These are phyloP conservation scores for Pimephales promelas DNA, from an alignment of 2,113 vertebrate genomes.

Conservation along the genomic window DNA sequence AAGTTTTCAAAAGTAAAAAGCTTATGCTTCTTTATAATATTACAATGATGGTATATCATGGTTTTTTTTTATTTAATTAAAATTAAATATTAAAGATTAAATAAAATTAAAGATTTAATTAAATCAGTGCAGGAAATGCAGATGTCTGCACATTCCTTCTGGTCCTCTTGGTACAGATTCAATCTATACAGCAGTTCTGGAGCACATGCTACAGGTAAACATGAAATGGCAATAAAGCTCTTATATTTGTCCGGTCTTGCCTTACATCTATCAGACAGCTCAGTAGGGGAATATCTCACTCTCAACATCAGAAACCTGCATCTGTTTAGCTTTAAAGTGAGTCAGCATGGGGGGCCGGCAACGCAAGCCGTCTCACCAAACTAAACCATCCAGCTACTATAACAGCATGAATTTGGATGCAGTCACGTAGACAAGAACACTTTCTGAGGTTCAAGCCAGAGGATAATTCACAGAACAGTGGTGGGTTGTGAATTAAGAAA, in stretches of 20 bases:
- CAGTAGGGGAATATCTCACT: conserved; percentile 11
- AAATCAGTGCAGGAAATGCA: background rate
- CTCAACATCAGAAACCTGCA: conserved; percentile 14
- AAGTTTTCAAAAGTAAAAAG: no score
- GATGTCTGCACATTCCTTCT: background rate
- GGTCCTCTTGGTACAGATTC: background rate
- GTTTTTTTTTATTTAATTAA: no score
- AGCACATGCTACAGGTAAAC: background rate
- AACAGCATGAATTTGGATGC: background rate
- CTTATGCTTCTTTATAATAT: no score
- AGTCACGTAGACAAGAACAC: background rate
- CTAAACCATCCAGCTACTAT: background rate
- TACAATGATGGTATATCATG: no score
- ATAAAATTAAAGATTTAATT: no score
- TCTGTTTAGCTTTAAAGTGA: background rate
- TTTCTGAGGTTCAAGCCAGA: background rate
- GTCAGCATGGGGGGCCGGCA: background rate
- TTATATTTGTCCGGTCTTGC: background rate
- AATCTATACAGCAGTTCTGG: background rate
- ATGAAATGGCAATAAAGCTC: background rate
- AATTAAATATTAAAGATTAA: no score
- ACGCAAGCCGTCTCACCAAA: background rate
- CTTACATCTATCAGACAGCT: conserved; percentile 4
- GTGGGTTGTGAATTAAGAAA: background rate
- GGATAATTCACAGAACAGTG: background rate